phyloP scores from a whole-genome alignment of 2,797 vertebrate genomes.

The Oreortyx pictus region DNA sequence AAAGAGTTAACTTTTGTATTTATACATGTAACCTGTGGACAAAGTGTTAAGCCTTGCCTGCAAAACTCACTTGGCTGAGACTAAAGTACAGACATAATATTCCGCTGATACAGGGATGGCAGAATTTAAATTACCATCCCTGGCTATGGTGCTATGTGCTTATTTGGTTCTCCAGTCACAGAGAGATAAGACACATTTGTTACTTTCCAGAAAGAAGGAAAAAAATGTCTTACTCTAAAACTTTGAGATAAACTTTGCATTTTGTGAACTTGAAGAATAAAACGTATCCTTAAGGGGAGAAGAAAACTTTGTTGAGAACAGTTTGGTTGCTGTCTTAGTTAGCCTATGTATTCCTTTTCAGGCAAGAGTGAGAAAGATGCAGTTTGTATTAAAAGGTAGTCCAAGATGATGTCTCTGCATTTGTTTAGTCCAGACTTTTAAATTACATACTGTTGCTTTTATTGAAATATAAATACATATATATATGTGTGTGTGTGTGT shows the following conservation, averaged over 20 bases:
- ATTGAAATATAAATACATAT: neutral
- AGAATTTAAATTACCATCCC: neutral
- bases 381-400: neutral
- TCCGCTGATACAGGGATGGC: fast-evolving
- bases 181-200: neutral
- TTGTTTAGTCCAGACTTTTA: neutral
- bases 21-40: neutral
- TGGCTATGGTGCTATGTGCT: neutral
- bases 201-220: neutral
- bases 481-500: too few species aligned
- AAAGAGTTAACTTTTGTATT: too few species aligned
- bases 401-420: neutral
- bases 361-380: neutral
- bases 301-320: neutral
- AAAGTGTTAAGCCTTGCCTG: neutral
- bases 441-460: neutral
- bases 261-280: neutral
- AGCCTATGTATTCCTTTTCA: neutral
- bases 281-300: neutral
- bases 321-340: neutral
- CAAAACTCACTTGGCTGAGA: neutral
- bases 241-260: neutral
- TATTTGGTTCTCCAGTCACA: neutral
- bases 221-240: neutral
- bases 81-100: neutral